phyloP scores from a whole-genome alignment of 2,797 vertebrate genomes.

The Echiichthys vipera region DNA sequence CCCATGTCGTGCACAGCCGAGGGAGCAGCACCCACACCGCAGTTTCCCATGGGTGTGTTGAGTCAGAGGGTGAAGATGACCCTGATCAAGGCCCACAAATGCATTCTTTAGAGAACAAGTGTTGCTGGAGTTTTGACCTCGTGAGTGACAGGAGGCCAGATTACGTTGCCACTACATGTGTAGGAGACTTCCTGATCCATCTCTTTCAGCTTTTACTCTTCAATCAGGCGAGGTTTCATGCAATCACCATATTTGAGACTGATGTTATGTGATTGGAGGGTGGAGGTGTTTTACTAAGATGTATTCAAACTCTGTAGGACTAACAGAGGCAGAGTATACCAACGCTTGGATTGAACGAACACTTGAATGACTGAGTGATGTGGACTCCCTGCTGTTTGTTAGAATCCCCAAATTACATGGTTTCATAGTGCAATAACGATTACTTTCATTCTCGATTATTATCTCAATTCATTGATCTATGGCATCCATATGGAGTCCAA shows the following conservation, averaged over 20 bases:
- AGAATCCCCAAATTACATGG: neutral
- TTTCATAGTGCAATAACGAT: neutral
- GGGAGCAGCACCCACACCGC: conserved; percentile 60
- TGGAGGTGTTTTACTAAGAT: neutral
- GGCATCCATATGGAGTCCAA: neutral
- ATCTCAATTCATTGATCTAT: neutral
- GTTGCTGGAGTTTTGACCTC: conserved; percentile 1
- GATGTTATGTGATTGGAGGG: neutral
- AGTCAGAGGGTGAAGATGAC: conserved; percentile 57
- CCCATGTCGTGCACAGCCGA: conserved; percentile 44
- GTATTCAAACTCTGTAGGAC: neutral
- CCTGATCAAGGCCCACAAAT: conserved; percentile 1
- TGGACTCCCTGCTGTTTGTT: neutral
- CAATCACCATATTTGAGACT: neutral
- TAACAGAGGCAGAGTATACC: too few species aligned
- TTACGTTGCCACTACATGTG: conserved; percentile 48
- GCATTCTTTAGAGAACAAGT: neutral
- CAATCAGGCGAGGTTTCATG: conserved; percentile 13
- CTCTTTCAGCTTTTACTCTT: conserved; percentile 25
- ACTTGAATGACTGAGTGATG: neutral
- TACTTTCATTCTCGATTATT: neutral
- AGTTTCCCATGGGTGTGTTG: conserved; percentile 64
- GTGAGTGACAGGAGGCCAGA: conserved; percentile 62
- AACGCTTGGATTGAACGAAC: neutral
- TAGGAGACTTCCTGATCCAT: conserved; percentile 46